A percentile compares a stretch with the other conserved stretches of the same genome.
phyloP scores from a whole-genome alignment of 1,140 invertebrate species.

The Uloborus diversus region DNA sequence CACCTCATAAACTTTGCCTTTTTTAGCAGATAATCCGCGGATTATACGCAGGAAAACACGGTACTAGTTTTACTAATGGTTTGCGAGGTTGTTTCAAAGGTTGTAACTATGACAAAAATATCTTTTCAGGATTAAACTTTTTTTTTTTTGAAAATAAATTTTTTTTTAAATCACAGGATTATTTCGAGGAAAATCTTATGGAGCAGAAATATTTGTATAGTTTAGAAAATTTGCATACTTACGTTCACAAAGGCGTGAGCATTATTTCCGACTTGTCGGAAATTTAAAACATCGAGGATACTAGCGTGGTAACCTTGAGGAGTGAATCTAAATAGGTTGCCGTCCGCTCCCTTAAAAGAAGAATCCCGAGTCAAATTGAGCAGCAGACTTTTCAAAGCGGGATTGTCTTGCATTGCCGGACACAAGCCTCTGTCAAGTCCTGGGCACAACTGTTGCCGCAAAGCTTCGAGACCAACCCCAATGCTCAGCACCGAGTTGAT shows the following conservation, averaged over 20 bases:
- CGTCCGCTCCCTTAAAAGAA: conserved; percentile 60
- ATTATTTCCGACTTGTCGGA: conserved; percentile 51
- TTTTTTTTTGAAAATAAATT: no score
- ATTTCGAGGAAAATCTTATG: neutral
- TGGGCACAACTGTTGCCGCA: conserved; percentile 62
- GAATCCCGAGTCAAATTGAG: conserved; percentile 60
- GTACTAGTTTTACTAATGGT: no score
- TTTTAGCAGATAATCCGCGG: no score
- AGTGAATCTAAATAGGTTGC: conserved; percentile 58
- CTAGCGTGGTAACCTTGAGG: conserved; percentile 53
- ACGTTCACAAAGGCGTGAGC: conserved; percentile 53
- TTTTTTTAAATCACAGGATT: neutral
- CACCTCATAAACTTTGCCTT: no score
- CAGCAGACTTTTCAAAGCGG: conserved; percentile 58
- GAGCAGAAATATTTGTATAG: neutral
- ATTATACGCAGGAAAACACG: no score
- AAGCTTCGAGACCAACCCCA: conserved; percentile 60
- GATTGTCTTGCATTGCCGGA: conserved; percentile 58
- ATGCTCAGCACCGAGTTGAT: conserved; percentile 64
- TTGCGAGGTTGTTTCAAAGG: no score
- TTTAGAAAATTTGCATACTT: neutral
- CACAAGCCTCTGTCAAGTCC: conserved; percentile 60
- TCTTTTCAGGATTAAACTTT: neutral
- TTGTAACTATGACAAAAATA: neutral
- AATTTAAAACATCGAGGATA: conserved; percentile 61